Evolutionary conservation across 2,888 invertebrate genomes (phyloP).

Genomic region (Chaetogeoica ovagalla): DNA sequence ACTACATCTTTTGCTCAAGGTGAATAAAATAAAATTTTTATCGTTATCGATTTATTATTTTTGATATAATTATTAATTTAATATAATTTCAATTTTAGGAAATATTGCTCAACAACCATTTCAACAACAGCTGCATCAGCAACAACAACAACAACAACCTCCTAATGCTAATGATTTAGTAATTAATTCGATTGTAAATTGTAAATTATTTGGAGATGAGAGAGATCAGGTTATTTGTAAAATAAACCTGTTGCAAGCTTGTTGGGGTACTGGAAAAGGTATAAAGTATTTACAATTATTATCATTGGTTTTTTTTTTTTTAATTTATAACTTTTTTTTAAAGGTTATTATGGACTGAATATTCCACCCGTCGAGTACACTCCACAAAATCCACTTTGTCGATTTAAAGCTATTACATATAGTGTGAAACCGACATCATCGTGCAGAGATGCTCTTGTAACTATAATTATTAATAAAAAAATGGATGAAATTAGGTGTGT

Average conservation of each 20-base stretch:
- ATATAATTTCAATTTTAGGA: constrained; percentile 52
- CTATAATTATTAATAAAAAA: constrained; percentile 80
- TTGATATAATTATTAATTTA: constrained; percentile 8
- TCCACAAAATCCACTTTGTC: constrained; percentile 86
- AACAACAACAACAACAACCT: constrained; percentile 56
- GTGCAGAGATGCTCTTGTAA: constrained; percentile 89
- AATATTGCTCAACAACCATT: constrained; percentile 56
- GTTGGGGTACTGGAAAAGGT: constrained; percentile 80
- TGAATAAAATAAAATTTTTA: constrained; percentile 23
- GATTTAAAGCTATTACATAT: constrained; percentile 94
- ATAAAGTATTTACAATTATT: constrained; percentile 15
- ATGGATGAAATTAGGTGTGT: constrained; percentile 76
- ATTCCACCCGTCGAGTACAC: constrained; percentile 81
- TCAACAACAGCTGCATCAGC: constrained; percentile 53
- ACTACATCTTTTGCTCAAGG: constrained; percentile 54
- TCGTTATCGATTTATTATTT: constrained; percentile 34
- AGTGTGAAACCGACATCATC: constrained; percentile 82
- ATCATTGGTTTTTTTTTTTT: not conserved
- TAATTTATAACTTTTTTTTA: constrained; percentile 14
- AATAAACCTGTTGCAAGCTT: constrained; percentile 92
- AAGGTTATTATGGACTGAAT: constrained; percentile 72
- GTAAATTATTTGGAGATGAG: constrained; percentile 90
- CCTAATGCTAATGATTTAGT: constrained; percentile 71
- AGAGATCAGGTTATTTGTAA: constrained; percentile 89
- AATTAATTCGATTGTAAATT: constrained; percentile 75